These are phyloP conservation scores for Theocolax elegans DNA, from an alignment of 1,140 invertebrate species.

Conservation along the genomic window DNA sequence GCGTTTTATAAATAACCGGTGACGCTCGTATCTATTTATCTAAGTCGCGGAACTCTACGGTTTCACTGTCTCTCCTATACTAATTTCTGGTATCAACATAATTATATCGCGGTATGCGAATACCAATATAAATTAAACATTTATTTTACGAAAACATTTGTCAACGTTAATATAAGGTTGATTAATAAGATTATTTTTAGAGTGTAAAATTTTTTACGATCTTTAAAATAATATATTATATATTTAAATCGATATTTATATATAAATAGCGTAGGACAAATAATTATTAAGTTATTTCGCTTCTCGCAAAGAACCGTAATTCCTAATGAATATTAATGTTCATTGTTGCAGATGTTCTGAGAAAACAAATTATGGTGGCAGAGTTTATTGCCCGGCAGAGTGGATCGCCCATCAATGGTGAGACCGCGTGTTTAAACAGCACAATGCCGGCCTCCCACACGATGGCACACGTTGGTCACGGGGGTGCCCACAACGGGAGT, in stretches of 20 bases:
- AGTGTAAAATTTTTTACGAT: too few relatives aligned
- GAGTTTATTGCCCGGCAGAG: constrained; percentile 81
- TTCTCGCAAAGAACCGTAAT: too few relatives aligned
- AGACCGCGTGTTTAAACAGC: constrained; percentile 71
- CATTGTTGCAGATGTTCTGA: constrained; percentile 75
- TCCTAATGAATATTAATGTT: too few relatives aligned
- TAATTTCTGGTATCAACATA: constrained; percentile 1
- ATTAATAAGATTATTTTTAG: too few relatives aligned
- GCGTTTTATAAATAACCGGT: constrained; percentile 26
- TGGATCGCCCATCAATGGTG: constrained; percentile 76
- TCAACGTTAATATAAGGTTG: too few relatives aligned
- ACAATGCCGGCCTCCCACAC: constrained; percentile 70
- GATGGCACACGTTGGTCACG: constrained; percentile 62
- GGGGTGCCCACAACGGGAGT: constrained; percentile 49
- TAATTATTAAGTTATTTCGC: too few relatives aligned
- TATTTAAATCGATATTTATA: too few relatives aligned
- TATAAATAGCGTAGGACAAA: too few relatives aligned
- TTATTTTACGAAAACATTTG: too few relatives aligned
- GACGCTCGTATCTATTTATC: constrained; percentile 21
- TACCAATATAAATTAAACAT: too few relatives aligned
- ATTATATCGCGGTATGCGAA: not conserved
- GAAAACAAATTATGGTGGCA: constrained; percentile 86
- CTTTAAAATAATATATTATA: too few relatives aligned
- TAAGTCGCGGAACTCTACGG: too few relatives aligned
- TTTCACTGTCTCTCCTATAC: not conserved